Percentiles rank a stretch among this genome's conserved stretches.
Conservation (phyloP, 2,797 vertebrate genomes). For the Gobionotothen gibberifrons region DNA sequence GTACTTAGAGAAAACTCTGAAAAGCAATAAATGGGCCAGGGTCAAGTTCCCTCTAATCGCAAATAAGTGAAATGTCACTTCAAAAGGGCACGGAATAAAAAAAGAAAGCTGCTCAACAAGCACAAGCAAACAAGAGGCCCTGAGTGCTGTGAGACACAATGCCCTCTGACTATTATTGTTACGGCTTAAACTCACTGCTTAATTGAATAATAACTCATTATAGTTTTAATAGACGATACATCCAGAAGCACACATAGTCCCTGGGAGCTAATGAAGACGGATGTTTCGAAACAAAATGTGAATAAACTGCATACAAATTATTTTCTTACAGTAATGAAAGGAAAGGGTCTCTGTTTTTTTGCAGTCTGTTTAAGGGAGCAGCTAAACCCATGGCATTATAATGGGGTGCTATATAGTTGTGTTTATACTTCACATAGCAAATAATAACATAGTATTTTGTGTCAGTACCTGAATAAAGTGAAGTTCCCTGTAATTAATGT, state of each 20-base stretch:
- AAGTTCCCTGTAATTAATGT: background rate
- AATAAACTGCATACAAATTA: slow-evolving; percentile 17
- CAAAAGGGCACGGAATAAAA: slow-evolving; percentile 33
- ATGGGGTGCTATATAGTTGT: slow-evolving; percentile 27
- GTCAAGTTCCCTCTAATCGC: slow-evolving; percentile 46
- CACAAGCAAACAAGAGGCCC: slow-evolving; percentile 12
- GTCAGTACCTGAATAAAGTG: slow-evolving; percentile 1
- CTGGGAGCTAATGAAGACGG: background rate
- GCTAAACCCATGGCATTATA: slow-evolving; percentile 6
- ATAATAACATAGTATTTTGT: slow-evolving; percentile 18
- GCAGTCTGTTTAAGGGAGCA: slow-evolving; percentile 11
- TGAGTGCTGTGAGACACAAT: background rate
- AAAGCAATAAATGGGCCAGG: slow-evolving; percentile 24
- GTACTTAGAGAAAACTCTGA: slow-evolving; percentile 12
- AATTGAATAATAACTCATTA: slow-evolving; percentile 11
- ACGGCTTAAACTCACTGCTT: background rate
- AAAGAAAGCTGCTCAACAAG: slow-evolving; percentile 3
- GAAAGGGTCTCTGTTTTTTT: background rate
- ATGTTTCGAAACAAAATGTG: slow-evolving; percentile 7
- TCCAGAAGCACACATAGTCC: background rate
- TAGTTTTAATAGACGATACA: slow-evolving; percentile 6
- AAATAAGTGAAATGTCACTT: slow-evolving; percentile 51
- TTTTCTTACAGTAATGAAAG: background rate
- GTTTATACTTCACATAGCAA: slow-evolving; percentile 27
- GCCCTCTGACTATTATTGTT: background rate